Base-by-base conservation (phyloP, 2,113 vertebrate genomes). In the Pomatorhinus ruficollis region DNA sequence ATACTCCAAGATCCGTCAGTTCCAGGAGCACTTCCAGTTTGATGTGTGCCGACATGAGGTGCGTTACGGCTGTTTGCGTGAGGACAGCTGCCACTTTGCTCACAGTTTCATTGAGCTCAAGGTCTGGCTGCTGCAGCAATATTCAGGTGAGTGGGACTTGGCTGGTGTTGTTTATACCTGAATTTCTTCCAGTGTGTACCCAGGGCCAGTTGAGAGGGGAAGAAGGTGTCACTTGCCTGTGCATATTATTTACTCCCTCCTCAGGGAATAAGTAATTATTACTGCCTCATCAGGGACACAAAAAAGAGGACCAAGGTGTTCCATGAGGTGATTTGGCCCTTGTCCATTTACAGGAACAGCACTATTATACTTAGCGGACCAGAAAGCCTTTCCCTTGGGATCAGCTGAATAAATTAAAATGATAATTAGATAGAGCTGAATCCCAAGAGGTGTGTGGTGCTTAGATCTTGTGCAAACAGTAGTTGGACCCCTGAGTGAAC, bases 31-130 rank as follows among this genome's bases (percentile, higher is more conserved):
- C 93, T 99, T 98, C 96, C 98, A 98, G 93, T 98, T 99, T 3
- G 98, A 99, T 0, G 95, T 99, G 94, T 99, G 99, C 97, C 98
- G 98, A 12, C 98, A 99, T 0, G 98, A 98, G 94, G 96, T 98
- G 71, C 98, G 99, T 22, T 99, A 98, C 0, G 98, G 99, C 94
- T 99, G 99, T 97, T 97, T 98, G 81, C 97, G 97, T 0, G 98
- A 99, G 87, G 98, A 99, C 96, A 97, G 94, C 95, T 99, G 99
- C 96, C 97, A 96, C 92, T 99, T 98, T 0, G 99, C 99, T 93
- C 99, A 99, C 89, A 99, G 99, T 14, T 96, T 98, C 93, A 98
- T 99, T 2, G 99, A 99, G 95, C 99, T 99, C 78, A 98, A 99
- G 96, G 98, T 98, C 95, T 99, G 99, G 99, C 98, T 98, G 91